These are phyloP conservation scores for Drosophila miranda DNA, from an alignment of 1,140 invertebrate genomes.

Conservation along the genomic window DNA sequence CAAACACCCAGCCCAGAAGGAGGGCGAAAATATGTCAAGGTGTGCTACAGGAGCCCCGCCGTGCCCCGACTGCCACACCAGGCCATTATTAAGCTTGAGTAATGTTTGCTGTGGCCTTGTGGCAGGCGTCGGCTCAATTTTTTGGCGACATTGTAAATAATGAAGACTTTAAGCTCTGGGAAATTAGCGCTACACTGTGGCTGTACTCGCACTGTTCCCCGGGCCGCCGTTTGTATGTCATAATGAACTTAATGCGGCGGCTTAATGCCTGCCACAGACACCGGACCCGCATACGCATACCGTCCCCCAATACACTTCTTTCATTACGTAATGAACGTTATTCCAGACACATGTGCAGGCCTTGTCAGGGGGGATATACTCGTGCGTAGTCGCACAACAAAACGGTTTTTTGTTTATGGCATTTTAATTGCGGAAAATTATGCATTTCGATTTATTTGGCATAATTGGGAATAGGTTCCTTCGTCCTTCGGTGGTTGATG, in stretches of 20 bases:
- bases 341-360: conserved; percentile 30
- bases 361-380: background rate
- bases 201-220: conserved; percentile 1
- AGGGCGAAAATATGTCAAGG: conserved; percentile 67
- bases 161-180: conserved; percentile 75
- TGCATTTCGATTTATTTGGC: conserved; percentile 17
- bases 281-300: background rate
- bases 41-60: conserved; percentile 46
- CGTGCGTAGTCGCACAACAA: too few relatives aligned
- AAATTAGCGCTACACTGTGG: conserved; percentile 65
- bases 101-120: conserved; percentile 67
- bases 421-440: conserved; percentile 29
- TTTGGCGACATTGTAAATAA: conserved; percentile 73
- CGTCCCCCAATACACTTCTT: too few relatives aligned
- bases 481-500: background rate
- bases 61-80: background rate
- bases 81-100: conserved; percentile 65
- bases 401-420: conserved; percentile 30
- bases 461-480: conserved; percentile 9
- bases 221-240: conserved; percentile 36
- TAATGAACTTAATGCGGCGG: conserved; percentile 67
- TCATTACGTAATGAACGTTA: conserved; percentile 14
- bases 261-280: conserved; percentile 39
- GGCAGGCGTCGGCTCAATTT: conserved; percentile 66
- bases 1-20: conserved; percentile 4